A percentile compares a stretch with the other conserved stretches of the same genome.
phyloP scores from a whole-genome alignment of 2,797 vertebrate species.

The Mionectes olivaceus region DNA sequence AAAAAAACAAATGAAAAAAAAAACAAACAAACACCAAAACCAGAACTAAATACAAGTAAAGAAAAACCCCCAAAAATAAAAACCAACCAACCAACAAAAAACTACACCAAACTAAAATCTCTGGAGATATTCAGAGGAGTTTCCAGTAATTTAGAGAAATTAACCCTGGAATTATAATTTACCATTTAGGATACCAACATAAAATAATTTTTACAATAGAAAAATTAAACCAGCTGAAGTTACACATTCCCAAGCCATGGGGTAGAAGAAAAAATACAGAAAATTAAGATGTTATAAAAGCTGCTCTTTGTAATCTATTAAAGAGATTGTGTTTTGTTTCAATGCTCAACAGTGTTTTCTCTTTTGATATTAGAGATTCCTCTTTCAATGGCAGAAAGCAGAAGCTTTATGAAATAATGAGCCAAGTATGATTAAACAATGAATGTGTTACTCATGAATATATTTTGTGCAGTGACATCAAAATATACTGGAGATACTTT shows the following conservation, averaged over 20 bases:
- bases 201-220: neutral
- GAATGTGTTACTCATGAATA: neutral
- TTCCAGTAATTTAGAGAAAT: neutral
- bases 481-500: neutral
- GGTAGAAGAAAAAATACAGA: neutral
- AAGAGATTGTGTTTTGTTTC: neutral
- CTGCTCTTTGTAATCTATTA: neutral
- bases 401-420: neutral
- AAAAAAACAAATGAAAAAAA: neutral
- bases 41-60: neutral
- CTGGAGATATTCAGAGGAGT: neutral
- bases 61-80: neutral
- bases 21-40: rapidly evolving
- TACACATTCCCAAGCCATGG: neutral
- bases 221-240: neutral
- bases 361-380: neutral
- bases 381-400: neutral
- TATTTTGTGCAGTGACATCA: neutral
- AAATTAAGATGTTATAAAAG: neutral
- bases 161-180: neutral
- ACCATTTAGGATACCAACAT: neutral
- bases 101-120: neutral
- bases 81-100: neutral
- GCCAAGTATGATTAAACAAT: neutral
- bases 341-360: neutral